phyloP scores from a whole-genome alignment of 2,888 invertebrate genomes.

The Hymenopus coronatus region DNA sequence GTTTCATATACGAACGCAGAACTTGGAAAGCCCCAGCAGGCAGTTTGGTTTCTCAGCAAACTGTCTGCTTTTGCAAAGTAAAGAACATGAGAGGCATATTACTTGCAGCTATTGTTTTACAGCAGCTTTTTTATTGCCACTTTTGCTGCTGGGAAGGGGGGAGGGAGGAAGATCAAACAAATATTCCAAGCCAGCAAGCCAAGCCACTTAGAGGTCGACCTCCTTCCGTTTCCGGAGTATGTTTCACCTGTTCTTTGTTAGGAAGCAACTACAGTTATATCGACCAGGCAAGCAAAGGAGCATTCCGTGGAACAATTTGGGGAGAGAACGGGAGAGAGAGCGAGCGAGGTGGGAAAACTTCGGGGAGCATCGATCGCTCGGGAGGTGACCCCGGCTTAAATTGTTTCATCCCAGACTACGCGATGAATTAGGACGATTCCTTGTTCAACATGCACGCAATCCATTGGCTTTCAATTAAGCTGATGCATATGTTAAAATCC shows the following conservation, averaged over 20 bases:
- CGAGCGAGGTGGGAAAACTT: not conserved
- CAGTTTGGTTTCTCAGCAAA: not conserved
- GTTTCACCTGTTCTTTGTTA: not conserved
- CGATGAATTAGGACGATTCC: not conserved
- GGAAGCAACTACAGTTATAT: not conserved
- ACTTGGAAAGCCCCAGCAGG: not conserved
- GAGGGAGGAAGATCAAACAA: not conserved
- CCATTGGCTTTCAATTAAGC: not conserved
- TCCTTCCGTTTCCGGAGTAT: not conserved
- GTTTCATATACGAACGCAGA: not conserved
- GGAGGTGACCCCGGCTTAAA: not conserved
- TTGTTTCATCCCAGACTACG: not conserved
- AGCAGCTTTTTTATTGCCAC: not conserved
- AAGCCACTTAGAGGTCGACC: not conserved
- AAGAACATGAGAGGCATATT: not conserved
- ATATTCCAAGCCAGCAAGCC: not conserved
- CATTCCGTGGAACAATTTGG: not conserved
- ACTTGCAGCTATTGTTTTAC: not conserved
- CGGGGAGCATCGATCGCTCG: not conserved
- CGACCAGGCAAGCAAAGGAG: not conserved
- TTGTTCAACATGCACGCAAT: not conserved
- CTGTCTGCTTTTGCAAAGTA: not conserved
- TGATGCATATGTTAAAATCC: no score
- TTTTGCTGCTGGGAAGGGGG: not conserved
- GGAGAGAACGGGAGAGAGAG: not conserved